Conservation (phyloP, 2,797 vertebrate species). For the Lithobates pipiens region DNA sequence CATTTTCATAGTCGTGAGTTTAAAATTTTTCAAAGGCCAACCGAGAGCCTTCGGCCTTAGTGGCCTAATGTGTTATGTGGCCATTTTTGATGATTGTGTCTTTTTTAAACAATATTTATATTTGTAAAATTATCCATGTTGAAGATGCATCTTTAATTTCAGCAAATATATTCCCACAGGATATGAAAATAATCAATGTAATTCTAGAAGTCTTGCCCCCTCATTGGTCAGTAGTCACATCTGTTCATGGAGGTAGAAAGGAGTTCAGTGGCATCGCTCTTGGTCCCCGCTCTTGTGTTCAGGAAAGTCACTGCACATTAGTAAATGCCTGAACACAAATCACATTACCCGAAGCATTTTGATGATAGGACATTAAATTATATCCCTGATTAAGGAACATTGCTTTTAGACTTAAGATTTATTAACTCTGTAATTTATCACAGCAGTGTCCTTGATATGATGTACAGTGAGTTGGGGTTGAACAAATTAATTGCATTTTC, state of each 20-base stretch:
- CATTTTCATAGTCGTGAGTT: too few species aligned
- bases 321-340: conserved; percentile 36
- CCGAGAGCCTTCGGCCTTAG: too few species aligned
- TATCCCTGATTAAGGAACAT: conserved; percentile 37
- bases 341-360: conserved; percentile 13
- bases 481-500: conserved; percentile 54
- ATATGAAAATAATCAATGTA: too few species aligned
- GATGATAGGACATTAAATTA: conserved; percentile 36
- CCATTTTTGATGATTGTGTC: too few species aligned
- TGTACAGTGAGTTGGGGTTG: conserved; percentile 16
- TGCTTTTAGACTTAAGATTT: conserved; percentile 50
- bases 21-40: too few species aligned
- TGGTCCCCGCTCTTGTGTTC: neutral
- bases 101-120: too few species aligned
- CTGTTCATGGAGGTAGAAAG: neutral
- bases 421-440: conserved; percentile 45
- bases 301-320: neutral
- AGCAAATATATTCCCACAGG: too few species aligned
- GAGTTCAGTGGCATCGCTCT: neutral
- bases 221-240: neutral
- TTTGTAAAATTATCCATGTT: too few species aligned
- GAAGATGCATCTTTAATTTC: too few species aligned
- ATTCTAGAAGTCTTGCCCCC: too few species aligned
- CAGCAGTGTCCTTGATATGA: conserved; percentile 51
- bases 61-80: too few species aligned